phyloP scores from a whole-genome alignment of 1,140 invertebrate genomes.

The Nixonia krombeini region DNA sequence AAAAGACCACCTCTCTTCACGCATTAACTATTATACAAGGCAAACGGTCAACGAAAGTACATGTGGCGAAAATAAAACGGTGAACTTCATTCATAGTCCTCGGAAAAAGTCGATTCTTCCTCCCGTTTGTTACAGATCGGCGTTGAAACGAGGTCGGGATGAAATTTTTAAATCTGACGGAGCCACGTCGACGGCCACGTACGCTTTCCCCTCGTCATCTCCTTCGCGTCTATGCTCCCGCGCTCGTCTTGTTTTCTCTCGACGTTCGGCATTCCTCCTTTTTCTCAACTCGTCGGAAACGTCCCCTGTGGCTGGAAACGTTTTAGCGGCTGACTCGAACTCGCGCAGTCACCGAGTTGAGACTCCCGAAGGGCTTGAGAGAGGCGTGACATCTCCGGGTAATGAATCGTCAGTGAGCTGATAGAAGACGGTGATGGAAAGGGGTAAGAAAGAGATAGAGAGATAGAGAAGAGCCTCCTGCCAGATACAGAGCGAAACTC shows the following conservation, averaged over 20 bases:
- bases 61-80: no score
- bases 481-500: no score
- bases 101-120: no score
- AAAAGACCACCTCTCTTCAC: no score
- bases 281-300: constrained; percentile 33
- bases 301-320: constrained; percentile 27
- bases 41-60: no score
- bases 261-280: constrained; percentile 9
- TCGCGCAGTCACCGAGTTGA: constrained; percentile 38
- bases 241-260: constrained; percentile 21
- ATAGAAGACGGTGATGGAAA: constrained; percentile 37
- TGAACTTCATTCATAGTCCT: no score
- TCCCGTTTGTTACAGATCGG: neutral
- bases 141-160: no score
- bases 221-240: constrained; percentile 9
- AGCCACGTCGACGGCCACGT: constrained; percentile 17
- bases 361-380: constrained; percentile 41
- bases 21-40: no score
- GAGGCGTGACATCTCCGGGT: constrained; percentile 54
- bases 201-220: constrained; percentile 12
- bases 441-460: constrained; percentile 24
- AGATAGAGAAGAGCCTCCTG: constrained; percentile 40
- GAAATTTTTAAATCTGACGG: constrained; percentile 11
- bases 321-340: constrained; percentile 35
- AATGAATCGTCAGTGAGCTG: constrained; percentile 58